Conservation (phyloP, 2,888 invertebrate species). For the Tuberolachnus salignus region DNA sequence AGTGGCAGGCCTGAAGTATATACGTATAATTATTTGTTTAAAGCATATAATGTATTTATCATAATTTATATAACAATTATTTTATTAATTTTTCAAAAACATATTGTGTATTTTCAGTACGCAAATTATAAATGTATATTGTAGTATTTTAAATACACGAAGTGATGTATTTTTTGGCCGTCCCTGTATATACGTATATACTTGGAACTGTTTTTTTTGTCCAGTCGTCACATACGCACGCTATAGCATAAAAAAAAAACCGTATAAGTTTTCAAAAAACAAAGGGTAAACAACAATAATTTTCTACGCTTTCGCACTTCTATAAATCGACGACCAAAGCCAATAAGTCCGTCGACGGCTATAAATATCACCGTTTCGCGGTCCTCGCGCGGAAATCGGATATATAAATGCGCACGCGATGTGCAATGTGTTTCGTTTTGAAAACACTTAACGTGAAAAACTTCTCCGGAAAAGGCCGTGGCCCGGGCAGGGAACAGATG, state of each 20-base stretch:
- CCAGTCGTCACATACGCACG: not conserved
- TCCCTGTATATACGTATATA: not conserved
- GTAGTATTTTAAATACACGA: no score
- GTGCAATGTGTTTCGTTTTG: slow-evolving; percentile 35
- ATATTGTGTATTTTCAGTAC: no score
- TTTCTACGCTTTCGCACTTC: slow-evolving; percentile 24
- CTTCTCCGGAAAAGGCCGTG: slow-evolving; percentile 8
- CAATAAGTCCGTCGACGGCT: slow-evolving; percentile 44
- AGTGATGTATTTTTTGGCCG: not conserved
- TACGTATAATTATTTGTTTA: no score
- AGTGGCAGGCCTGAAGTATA: no score
- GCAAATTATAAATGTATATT: no score
- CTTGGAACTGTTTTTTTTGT: not conserved
- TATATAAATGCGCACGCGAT: slow-evolving; percentile 3
- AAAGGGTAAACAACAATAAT: slow-evolving; percentile 44
- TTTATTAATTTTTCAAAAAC: no score
- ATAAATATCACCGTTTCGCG: slow-evolving; percentile 50
- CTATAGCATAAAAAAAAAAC: slow-evolving; percentile 17
- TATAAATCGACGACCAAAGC: slow-evolving; percentile 52
- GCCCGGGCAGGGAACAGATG: slow-evolving; percentile 52
- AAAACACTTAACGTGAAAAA: slow-evolving; percentile 49
- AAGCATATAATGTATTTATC: no score
- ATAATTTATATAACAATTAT: no score
- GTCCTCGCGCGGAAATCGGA: not conserved
- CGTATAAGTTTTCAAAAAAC: slow-evolving; percentile 39